Conservation (phyloP, 2,888 invertebrate species). For the Blastobasis adustella region DNA sequence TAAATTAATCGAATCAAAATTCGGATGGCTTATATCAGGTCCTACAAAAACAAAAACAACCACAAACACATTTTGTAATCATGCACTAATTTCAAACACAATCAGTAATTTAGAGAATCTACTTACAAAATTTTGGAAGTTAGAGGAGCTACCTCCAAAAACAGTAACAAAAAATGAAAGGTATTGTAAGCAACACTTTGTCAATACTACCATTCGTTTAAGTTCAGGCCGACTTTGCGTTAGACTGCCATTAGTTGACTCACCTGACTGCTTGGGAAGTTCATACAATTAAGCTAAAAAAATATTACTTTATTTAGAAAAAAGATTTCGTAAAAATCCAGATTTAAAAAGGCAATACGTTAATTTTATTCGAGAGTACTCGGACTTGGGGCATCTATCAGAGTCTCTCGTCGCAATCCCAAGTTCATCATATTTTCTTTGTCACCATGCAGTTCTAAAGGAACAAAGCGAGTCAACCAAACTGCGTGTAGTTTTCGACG, state of each 20-base stretch:
- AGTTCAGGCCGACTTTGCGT: conserved; percentile 14
- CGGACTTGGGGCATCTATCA: conserved; percentile 9
- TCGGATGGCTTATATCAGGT: conserved; percentile 15
- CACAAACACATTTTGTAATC: too few species aligned
- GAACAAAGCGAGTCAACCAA: conserved; percentile 3
- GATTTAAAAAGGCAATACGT: conserved; percentile 5
- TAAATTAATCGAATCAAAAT: conserved; percentile 6
- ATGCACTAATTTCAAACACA: too few species aligned
- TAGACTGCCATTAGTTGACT: conserved; percentile 11
- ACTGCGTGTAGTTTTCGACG: not conserved
- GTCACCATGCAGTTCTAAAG: conserved; percentile 28
- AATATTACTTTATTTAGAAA: conserved; percentile 10
- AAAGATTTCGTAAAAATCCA: conserved; percentile 5
- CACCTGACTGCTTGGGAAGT: conserved; percentile 9
- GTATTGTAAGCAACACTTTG: conserved; percentile 13
- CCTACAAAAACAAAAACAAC: conserved; percentile 3
- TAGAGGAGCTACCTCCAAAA: conserved; percentile 4
- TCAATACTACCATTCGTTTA: conserved; percentile 8
- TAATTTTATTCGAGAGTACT: conserved; percentile 9
- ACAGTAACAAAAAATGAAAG: conserved; percentile 9
- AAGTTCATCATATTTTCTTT: conserved; percentile 19
- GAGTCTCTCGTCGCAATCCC: not conserved
- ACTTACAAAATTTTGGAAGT: not conserved
- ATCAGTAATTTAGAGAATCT: too few species aligned
- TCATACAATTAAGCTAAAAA: conserved; percentile 6